Evolutionary conservation across 2,888 invertebrate species (phyloP), one percentile per base, ranked within the genome.

Genomic region (Leucophenga montana): DNA sequence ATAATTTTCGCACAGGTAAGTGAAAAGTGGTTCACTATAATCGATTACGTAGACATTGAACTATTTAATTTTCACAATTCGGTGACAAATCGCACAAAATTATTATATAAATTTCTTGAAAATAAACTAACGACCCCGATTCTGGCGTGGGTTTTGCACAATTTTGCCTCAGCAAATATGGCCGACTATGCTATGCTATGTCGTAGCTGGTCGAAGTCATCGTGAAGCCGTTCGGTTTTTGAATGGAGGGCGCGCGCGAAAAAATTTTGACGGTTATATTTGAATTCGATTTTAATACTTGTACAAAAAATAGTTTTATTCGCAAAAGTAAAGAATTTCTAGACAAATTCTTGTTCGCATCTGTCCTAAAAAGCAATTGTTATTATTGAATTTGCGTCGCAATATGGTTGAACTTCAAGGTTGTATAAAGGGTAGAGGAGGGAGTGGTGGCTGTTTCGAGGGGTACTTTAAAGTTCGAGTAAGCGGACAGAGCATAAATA

Each of bases 41-140:
- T 77, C 75, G 75, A 78, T 86, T 75, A 73, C 65, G 65, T 68
- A 80, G 70, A 74, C 31, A 66, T 66, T 84, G 68, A 71, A 75
- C 79, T 75, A 78, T 66, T 75, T 75, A 73, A 79, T 78, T 82
- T 79, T 77, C 69, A 5, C 39, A 39, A 39, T 39, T 39, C 39
- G 3, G 39, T 39, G 39, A 48, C 73, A 73, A 74, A 73, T 74
- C 70, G 71, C 61, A 68, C 48, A 77, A 75, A 75, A 85, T 80
- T 86, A 86, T 85, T 86, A 85, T 85, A 85, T 85, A 86, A 85
- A 78, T 80, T 80, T 75, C 74, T 73, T 66, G 84, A 82, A 79
- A 76, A 75, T 39, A 83, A 75, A 68, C 72, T 72, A 80, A 75
- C 85, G 85, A 83, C 85, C 85, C 79, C 39, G 39, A 85, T 80